Base-by-base conservation (phyloP, 92 coral and sea anemone genomes). In the Palythoa caribaeorum region DNA sequence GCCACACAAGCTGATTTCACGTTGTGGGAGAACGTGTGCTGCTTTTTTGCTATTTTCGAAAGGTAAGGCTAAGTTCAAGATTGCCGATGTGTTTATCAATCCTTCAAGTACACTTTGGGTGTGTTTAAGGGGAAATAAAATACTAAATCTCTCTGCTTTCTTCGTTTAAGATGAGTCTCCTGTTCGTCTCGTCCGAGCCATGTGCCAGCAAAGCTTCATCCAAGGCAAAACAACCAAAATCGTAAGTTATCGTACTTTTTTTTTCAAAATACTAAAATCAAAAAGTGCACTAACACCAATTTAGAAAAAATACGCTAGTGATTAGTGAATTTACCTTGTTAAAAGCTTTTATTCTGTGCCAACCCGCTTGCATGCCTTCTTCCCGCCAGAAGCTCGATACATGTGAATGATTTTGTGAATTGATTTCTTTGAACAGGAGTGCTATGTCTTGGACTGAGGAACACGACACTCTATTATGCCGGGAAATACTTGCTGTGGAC, bases 181-280 rank as follows among this genome's bases (percentile, higher is more conserved):
- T 50, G 84, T 79, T 81, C 84, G 84, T 79, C 35, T 60, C 71
- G 68, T 79, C 74, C 52, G 76, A 81, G 86, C 76, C 86, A 38
- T 19, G 71, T 81, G 52, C 76, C 86, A 81, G 86, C 86, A 81
- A 81, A 81, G 86, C 86, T 81, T 81, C 86, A 81, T 55, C 53
- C 74, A 44, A 52, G 74, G 54, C 76, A 81, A 81, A 81, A 81
- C 86, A 81, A 81, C 63, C 86, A 50, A 60, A 81, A 81, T 69
- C 73, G 73, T 69, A 69, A 69, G 73, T 69, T 69, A 72, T 81
- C 35, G 52, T 81, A 81, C 14, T 81, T 10, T 55, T 81, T 79
- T 60, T 60, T 81, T 38, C 84, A 47, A 47, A 63, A 52, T 79
- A 47, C 20, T 10, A 79, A 59, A 52, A 63, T 54, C 50, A 79